A percentile compares a stretch with the other conserved stretches of the same genome.
These are phyloP conservation scores for Amitus sp. DNA, from an alignment of 2,888 invertebrate species.

Conservation along the genomic window DNA sequence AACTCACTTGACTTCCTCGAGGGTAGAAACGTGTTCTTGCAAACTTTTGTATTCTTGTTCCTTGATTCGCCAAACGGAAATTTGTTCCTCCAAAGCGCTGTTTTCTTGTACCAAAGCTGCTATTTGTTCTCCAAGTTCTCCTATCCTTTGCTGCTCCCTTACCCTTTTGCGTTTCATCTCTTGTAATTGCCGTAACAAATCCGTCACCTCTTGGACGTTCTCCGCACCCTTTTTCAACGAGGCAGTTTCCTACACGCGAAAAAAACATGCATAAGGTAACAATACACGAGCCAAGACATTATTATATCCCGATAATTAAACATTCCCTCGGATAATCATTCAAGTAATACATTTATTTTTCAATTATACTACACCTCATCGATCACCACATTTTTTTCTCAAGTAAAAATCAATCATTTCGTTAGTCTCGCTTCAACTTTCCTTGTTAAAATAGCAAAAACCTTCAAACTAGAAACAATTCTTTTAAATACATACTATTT, in stretches of 20 bases:
- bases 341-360: too few relatives aligned
- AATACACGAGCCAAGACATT: too few relatives aligned
- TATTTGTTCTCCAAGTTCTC: conserved; percentile 82
- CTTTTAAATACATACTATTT: too few relatives aligned
- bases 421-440: too few relatives aligned
- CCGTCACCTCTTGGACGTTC: conserved; percentile 64
- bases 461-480: too few relatives aligned
- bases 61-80: conserved; percentile 73
- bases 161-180: conserved; percentile 75
- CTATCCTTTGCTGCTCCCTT: conserved; percentile 77
- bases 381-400: too few relatives aligned
- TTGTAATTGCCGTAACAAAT: conserved; percentile 76
- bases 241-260: conserved; percentile 33
- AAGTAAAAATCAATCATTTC: too few relatives aligned
- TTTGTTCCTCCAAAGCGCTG: conserved; percentile 75
- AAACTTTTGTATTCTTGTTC: conserved; percentile 83
- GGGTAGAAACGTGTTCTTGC: conserved; percentile 84
- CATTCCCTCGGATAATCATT: too few relatives aligned
- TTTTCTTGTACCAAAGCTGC: conserved; percentile 78
- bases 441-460: too few relatives aligned
- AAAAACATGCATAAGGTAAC: too few relatives aligned
- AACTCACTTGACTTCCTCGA: conserved; percentile 84
- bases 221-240: conserved; percentile 21
- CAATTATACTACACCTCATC: too few relatives aligned
- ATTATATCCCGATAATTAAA: too few relatives aligned